Conservation (phyloP, 2,888 invertebrate genomes). For the Dynastes maya region DNA sequence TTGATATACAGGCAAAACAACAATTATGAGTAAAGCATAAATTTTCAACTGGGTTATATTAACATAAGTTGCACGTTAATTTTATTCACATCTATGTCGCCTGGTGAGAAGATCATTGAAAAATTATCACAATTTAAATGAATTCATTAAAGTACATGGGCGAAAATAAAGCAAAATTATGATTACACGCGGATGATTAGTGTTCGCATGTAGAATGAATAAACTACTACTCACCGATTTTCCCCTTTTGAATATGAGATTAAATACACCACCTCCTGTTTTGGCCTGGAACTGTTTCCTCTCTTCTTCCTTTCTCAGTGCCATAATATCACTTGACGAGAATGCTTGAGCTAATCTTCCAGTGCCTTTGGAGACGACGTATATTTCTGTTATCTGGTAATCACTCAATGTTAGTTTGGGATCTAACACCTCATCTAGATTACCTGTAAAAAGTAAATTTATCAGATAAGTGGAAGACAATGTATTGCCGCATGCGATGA, state of each 20-base stretch:
- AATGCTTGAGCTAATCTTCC: constrained; percentile 70
- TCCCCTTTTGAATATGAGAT: constrained; percentile 71
- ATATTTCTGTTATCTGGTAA: constrained; percentile 79
- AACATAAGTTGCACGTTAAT: neutral
- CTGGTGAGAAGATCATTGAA: neutral
- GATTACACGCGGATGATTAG: neutral
- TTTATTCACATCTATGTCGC: neutral
- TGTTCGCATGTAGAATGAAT: neutral
- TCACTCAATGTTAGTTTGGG: constrained; percentile 75
- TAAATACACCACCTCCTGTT: constrained; percentile 72
- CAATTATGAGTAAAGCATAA: neutral
- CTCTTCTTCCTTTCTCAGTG: constrained; percentile 74
- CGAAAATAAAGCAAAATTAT: neutral
- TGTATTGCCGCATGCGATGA: constrained; percentile 7
- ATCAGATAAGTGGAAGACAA: constrained; percentile 38
- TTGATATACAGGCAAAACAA: too few species aligned
- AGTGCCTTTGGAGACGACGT: constrained; percentile 74
- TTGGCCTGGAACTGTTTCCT: constrained; percentile 72
- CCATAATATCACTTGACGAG: constrained; percentile 73
- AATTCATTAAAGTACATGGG: neutral
- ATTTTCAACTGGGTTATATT: neutral
- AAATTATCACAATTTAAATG: neutral
- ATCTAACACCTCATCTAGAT: constrained; percentile 76
- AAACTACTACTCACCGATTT: constrained; percentile 65
- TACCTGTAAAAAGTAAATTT: constrained; percentile 68